Base-by-base conservation (phyloP, 1,140 invertebrate species). In the Phocides pigmalion region DNA sequence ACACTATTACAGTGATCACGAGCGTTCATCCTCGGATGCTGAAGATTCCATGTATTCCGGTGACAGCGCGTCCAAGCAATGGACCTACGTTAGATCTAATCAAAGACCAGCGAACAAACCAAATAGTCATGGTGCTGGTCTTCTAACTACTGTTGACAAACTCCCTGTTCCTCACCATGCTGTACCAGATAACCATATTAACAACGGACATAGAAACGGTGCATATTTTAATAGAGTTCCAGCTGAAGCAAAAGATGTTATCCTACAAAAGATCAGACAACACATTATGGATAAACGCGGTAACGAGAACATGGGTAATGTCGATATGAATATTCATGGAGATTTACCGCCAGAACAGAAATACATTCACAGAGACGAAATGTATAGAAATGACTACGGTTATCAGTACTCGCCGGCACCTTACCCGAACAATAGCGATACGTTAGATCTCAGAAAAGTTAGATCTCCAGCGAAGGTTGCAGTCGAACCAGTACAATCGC, bases 231-330 rank as follows among this genome's bases (percentile, higher is more conserved):
- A 85, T 61, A 82, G 86, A 80, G 82, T 86, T n/a, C 86, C 87
- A 37, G 79, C 82, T 12, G 90, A 92, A 70, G 81, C 84, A 15
- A 92, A 92, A 74, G 85, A 91, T 69, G 81, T 88, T 14, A 92
- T 92, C 19, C 75, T 92, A 47, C 87, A 92, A 76, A 92, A 92
- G 80, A 92, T 92, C 53, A 61, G 91, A 65, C 90, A 92, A 47
- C 91, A 92, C 59, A 92, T 92, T 54, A 87, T 92, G 85, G 90
- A 92, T 41, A 90, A 92, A 59, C 85, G 90, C 5, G 84, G 86
- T 15, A 91, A 88, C 70, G 91, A 92, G 19, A 79, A 76, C 35
- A 50, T 61, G 39, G 41, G 32, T 4, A 56, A 66, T 39, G 51
- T 53, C 1, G 79, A 84, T 6, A 64, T 70, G 19, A 80, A 73